A percentile compares a stretch with the other conserved stretches of the same genome.
These are phyloP conservation scores for Zeugodacus cucurbitae DNA, from an alignment of 1,140 invertebrate genomes.

Conservation along the genomic window DNA sequence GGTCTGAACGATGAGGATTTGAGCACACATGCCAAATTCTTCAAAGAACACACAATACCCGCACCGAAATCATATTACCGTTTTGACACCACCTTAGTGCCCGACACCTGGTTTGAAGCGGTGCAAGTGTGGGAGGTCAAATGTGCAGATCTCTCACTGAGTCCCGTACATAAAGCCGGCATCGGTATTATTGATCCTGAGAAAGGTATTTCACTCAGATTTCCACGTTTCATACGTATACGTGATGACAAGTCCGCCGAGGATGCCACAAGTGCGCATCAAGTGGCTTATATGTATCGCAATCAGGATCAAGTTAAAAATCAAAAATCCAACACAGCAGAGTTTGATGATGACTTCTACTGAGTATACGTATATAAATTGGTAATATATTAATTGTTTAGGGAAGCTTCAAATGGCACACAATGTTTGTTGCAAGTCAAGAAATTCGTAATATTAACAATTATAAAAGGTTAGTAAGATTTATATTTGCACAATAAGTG, in stretches of 20 bases:
- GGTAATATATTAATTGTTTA: background rate
- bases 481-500: no score
- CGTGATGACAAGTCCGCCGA: conserved; percentile 95
- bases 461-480: background rate
- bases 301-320: conserved; percentile 94
- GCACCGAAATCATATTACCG: conserved; percentile 87
- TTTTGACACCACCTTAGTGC: conserved; percentile 79
- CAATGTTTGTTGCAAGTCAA: background rate
- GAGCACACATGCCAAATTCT: conserved; percentile 78
- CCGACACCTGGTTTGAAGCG: conserved; percentile 96
- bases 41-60: conserved; percentile 82
- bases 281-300: conserved; percentile 86
- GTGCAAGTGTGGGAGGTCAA: conserved; percentile 98
- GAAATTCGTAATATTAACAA: background rate
- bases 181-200: conserved; percentile 90
- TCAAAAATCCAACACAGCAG: conserved; percentile 69
- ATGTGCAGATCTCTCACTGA: conserved; percentile 97
- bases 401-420: background rate
- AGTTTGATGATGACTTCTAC: conserved; percentile 57
- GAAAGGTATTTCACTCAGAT: conserved; percentile 95
- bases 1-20: conserved; percentile 92
- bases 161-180: conserved; percentile 93
- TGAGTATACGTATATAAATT: background rate
- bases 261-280: conserved; percentile 90
- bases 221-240: conserved; percentile 93